Percentiles rank a stretch among this genome's conserved stretches.
phyloP scores from a whole-genome alignment of 1,140 invertebrate genomes.

The Orius laevigatus region DNA sequence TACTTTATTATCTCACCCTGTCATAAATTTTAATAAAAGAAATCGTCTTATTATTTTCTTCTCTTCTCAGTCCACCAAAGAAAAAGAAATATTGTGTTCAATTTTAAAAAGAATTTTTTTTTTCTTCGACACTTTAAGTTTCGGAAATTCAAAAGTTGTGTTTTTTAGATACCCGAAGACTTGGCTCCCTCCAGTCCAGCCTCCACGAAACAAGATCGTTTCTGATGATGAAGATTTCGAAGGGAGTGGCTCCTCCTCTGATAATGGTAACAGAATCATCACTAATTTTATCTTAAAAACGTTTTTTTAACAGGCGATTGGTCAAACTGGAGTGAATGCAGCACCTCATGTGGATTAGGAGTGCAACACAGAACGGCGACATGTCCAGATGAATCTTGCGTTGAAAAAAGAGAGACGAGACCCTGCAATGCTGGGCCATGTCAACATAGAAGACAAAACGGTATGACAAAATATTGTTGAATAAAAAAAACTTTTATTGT shows the following conservation, averaged over 20 bases:
- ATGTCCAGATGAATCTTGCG: slow-evolving; percentile 20
- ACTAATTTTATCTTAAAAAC: not conserved
- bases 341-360: slow-evolving; percentile 20
- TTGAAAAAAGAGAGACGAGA: slow-evolving; percentile 19
- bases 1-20: not conserved
- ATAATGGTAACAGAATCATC: not conserved
- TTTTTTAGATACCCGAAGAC: not conserved
- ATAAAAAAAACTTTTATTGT: too few relatives aligned
- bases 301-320: slow-evolving; percentile 20
- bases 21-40: not conserved
- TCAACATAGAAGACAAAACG: too few relatives aligned
- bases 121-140: too few relatives aligned
- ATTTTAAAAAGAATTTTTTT: too few relatives aligned
- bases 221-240: slow-evolving; percentile 14
- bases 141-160: not conserved
- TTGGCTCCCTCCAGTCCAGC: not conserved
- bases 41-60: not conserved
- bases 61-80: not conserved
- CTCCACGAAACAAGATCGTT: not conserved
- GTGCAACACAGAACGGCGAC: slow-evolving; percentile 18
- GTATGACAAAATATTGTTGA: too few relatives aligned
- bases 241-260: slow-evolving; percentile 7
- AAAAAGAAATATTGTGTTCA: not conserved
- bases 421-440: slow-evolving; percentile 15
- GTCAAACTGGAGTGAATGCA: slow-evolving; percentile 22